Conservation (phyloP, 2,888 invertebrate genomes). For the Anoplius nigerrimus region DNA sequence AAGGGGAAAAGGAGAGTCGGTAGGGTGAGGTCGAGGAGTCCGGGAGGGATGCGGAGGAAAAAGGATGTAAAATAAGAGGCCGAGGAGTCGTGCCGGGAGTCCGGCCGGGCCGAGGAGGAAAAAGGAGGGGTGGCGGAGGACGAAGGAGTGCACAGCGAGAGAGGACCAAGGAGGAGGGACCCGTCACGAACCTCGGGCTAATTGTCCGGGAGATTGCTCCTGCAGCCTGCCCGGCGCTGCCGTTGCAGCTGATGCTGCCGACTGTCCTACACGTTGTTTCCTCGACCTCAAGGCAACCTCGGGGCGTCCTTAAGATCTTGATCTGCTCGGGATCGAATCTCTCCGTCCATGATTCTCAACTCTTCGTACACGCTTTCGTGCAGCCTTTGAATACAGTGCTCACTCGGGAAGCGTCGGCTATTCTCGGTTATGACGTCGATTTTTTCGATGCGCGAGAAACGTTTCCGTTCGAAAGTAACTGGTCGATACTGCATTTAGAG, state of each 20-base stretch:
- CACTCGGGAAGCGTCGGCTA: not conserved
- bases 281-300: constrained; percentile 58
- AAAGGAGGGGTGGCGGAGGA: constrained; percentile 48
- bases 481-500: not conserved
- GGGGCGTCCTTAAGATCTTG: constrained; percentile 59
- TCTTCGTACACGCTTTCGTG: not conserved
- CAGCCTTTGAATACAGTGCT: not conserved
- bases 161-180: constrained; percentile 63
- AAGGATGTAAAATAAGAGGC: constrained; percentile 27
- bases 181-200: constrained; percentile 73
- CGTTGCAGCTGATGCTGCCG: constrained; percentile 56
- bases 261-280: constrained; percentile 59
- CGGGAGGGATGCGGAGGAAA: constrained; percentile 20
- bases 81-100: constrained; percentile 5
- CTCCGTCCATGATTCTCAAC: constrained; percentile 7
- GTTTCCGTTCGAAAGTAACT: not conserved
- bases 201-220: constrained; percentile 73
- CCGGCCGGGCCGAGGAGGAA: constrained; percentile 24
- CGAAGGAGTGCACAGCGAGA: constrained; percentile 39
- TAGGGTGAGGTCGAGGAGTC: constrained; percentile 22
- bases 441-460: not conserved
- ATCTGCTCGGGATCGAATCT: constrained; percentile 49
- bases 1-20: constrained; percentile 23
- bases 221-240: constrained; percentile 61
- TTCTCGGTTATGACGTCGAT: not conserved